phyloP scores from a whole-genome alignment of 2,797 vertebrate species.

The Aselliscus stoliczkanus region DNA sequence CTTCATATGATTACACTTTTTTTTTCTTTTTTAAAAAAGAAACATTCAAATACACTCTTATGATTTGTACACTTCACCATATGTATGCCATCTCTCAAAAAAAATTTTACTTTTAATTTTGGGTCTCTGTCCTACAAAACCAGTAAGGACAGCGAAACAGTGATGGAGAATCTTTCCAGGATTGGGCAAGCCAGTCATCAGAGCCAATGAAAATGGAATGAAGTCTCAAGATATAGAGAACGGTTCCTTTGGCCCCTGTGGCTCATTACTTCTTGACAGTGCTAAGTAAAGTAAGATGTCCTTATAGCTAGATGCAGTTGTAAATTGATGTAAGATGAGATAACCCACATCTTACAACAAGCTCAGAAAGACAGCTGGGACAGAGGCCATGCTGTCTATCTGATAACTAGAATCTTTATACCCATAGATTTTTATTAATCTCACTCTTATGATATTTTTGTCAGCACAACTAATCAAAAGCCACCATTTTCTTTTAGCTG shows the following conservation, averaged over 20 bases:
- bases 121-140: neutral
- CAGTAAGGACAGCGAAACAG: neutral
- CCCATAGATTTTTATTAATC: neutral
- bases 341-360: neutral
- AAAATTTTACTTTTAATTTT: neutral
- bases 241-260: neutral
- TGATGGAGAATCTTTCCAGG: neutral
- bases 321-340: neutral
- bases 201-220: neutral
- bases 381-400: neutral
- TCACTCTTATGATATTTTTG: neutral
- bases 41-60: neutral
- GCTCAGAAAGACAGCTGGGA: neutral
- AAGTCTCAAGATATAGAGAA: neutral
- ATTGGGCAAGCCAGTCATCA: neutral
- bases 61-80: neutral
- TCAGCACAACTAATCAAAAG: neutral
- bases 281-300: neutral
- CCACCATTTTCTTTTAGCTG: neutral
- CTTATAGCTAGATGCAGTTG: neutral
- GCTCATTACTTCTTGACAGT: neutral
- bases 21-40: neutral
- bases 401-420: conserved; percentile 3
- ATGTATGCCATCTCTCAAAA: conserved; percentile 4
- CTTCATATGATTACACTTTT: neutral